Conservation (phyloP, 2,797 vertebrate genomes). For the Melanogrammus aeglefinus region DNA sequence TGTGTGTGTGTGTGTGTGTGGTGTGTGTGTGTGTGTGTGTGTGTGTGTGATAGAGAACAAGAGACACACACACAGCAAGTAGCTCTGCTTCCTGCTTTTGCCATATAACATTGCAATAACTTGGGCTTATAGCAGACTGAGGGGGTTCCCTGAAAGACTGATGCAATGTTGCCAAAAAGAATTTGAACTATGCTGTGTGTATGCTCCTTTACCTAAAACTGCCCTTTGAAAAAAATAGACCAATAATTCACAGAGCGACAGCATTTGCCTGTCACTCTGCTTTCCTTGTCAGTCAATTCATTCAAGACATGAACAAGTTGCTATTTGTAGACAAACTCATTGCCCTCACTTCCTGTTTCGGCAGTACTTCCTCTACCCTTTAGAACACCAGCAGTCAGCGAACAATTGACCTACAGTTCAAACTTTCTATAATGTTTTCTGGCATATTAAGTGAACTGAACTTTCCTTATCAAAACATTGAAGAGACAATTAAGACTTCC, state of each 20-base stretch:
- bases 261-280: neutral
- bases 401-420: neutral
- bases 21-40: neutral
- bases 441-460: neutral
- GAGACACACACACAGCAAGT: neutral
- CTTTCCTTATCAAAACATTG: too few relatives aligned
- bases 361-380: neutral
- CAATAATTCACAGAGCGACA: neutral
- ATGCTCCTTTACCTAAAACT: neutral
- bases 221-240: neutral
- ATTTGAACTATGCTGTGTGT: neutral
- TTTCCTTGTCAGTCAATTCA: neutral
- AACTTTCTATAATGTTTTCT: neutral
- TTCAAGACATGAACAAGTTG: neutral
- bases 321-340: neutral
- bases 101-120: neutral
- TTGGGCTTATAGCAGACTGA: neutral
- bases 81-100: neutral
- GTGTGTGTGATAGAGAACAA: neutral
- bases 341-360: neutral
- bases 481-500: neutral
- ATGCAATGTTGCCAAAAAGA: neutral
- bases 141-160: neutral
- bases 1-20: neutral
- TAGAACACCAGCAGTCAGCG: neutral